Base-by-base conservation (phyloP, 2,113 vertebrate genomes). In the Engystomops pustulosus region DNA sequence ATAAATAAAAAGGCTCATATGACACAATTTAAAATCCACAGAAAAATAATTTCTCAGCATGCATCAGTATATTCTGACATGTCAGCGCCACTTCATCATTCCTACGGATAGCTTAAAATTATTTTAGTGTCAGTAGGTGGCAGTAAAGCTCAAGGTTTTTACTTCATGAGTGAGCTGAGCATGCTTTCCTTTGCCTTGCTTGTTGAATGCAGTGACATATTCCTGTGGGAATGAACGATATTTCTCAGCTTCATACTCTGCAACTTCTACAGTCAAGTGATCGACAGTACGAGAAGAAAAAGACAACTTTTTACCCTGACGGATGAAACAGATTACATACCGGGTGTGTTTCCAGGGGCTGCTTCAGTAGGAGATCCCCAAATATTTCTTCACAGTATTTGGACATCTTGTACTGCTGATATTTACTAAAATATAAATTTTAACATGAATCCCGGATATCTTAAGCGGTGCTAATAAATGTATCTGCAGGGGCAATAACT, bases 351-450 rank as follows among this genome's bases (percentile, higher is more conserved):
- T 99, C 98, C 85, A 99, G 90, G 53, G 96, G 94, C 85, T 94
- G 96, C 91, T 95, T 99, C 90, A 99, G 95, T 85, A 99, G 94
- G 81, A 98, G 93, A 62, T 99, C 98, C 53, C 98, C 97, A 82
- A 99, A 99, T 88, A 95, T 92, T 90, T 99, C 98, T 92, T 99
- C 98, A 71, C 98, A 99, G 89, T 99, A 99, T 90, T 96, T 98
- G 86, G 98, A 97, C 97, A 99, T 99, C 91, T 99, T 99, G 90
- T 98, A 99, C 91, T 99, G 98, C 90, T 99, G 98, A 60, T 96
- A 95, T 95, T 99, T 99, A 94, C 98, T 99, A 88, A 53, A 87
- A 92, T 78, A 60, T 25, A 78, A 78, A 6, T 72, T 25, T 25
- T 27, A 45, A 71, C 36, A 71, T 71, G 20, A 23, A 71, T 44